Evolutionary conservation across 2,888 invertebrate genomes (phyloP), one percentile per base, ranked within the genome.

Genomic region (Andrena bucephala): DNA sequence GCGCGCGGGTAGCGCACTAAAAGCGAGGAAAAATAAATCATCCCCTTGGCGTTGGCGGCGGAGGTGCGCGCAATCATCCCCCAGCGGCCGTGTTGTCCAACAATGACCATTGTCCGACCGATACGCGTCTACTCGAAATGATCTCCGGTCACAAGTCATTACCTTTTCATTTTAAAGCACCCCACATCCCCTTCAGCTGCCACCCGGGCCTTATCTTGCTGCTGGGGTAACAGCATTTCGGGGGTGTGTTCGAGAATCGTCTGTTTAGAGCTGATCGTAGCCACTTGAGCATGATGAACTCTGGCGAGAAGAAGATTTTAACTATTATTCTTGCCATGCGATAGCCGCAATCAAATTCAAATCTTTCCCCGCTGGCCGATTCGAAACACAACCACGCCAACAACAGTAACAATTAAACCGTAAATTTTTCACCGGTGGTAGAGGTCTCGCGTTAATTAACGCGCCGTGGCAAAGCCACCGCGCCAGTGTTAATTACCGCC

Each of bases 121-220:
- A 88, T 88, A 86, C 77, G 85, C 86, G 89, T 84, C 89, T 91
- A 90, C 91, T 92, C 90, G 87, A 92, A 93, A 93, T 92, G 91
- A 93, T 93, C 92, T 90, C 90, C 93, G 92, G 93, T 94, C 93
- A 93, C 93, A 92, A 93, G 93, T 93, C 94, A 93, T 94, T 93
- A 92, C 91, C 91, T 93, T 93, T 92, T 93, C 93, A 92, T 92
- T 93, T 93, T 92, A 92, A 92, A 93, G 85, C 86, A 89, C 67
- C 83, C 85, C 84, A 57, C 57, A 20, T 57, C 57, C 57, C 10
- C 81, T 42, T 74, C 72, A 54, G 65, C 74, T 70, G 66, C 24
- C 54, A 20, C 52, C 65, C 66, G 67, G 63, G 36, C 68, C 63
- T 50, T 70, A 31, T 50, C 33, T 65, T 33, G 42, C 54, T 59